Base-by-base conservation (phyloP, 2,797 vertebrate species). In the Mus minutoides region DNA sequence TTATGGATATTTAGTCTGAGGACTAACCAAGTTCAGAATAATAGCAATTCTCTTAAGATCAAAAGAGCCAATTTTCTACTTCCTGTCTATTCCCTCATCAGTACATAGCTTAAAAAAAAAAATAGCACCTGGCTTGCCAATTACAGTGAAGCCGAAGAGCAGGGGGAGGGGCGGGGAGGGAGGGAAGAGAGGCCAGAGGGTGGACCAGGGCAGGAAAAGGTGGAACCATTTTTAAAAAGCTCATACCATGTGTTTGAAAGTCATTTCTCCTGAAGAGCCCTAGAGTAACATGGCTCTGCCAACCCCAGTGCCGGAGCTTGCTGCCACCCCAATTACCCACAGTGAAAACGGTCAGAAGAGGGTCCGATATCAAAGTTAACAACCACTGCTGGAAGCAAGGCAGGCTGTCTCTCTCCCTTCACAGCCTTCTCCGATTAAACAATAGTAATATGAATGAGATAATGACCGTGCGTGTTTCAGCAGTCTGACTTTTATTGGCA, bases 401-500 rank as follows among this genome's bases (percentile, higher is more conserved):
- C 95, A 26, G 95, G 95, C 96, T 98, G 96, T 96, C 96, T 96
- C 97, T 93, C 92, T 94, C 97, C 91, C 52, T 96, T 69, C 82
- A 90, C 94, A 98, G 98, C 95, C 97, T 94, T 93, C 97, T 95
- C 96, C 54, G 82, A 96, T 98, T 98, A 98, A 98, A 98, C 98
- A 98, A 98, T 94, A 97, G 97, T 96, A 64, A 98, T 96, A 98
- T 84, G 97, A 98, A 97, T 97, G 97, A 98, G 98, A 98, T 98
- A 98, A 98, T 97, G 98, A 98, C 97, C 98, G 88, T 98, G 98
- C 97, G 97, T 97, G 98, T 97, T 98, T 98, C 98, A 97, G 98
- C 98, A 97, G 97, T 92, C 98, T 97, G 98, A 98, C 98, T 98
- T 98, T 98, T 98, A 98, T 98, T 98, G 98, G 98, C 98, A 98